Evolutionary conservation across 2,888 invertebrate species (phyloP).

Genomic region (Ectobius pallidus): DNA sequence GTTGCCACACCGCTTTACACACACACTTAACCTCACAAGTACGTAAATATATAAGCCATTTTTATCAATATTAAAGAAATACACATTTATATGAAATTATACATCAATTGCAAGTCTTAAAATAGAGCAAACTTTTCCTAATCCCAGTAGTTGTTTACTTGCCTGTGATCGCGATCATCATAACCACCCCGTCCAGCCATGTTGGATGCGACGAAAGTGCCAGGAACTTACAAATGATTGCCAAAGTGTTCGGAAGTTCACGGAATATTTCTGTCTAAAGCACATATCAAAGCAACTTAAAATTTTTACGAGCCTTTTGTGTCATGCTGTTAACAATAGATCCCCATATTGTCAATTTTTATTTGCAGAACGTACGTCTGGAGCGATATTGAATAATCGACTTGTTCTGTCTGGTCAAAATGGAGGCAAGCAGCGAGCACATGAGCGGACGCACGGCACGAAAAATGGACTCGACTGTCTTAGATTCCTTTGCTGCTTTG

Average conservation of each 20-base stretch:
- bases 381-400: slow-evolving; percentile 2
- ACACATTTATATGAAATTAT: too few relatives aligned
- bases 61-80: too few relatives aligned
- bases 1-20: background rate
- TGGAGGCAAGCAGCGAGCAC: slow-evolving; percentile 20
- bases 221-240: slow-evolving; percentile 25
- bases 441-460: slow-evolving; percentile 43
- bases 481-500: slow-evolving; percentile 58
- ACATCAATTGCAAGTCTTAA: too few relatives aligned
- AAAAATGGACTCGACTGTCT: slow-evolving; percentile 45
- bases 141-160: slow-evolving; percentile 59
- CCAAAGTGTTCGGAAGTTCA: background rate
- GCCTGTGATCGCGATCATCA: slow-evolving; percentile 76
- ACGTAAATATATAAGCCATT: background rate
- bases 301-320: background rate
- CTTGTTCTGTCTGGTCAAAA: slow-evolving; percentile 25
- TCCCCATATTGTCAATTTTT: background rate
- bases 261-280: background rate
- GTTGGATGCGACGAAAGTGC: slow-evolving; percentile 63
- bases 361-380: background rate
- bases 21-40: slow-evolving; percentile 16
- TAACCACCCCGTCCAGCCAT: slow-evolving; percentile 89
- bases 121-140: too few relatives aligned
- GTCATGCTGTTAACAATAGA: background rate
- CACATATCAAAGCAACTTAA: background rate